phyloP scores from a whole-genome alignment of 2,797 vertebrate genomes.

The Phalloptychus januarius region DNA sequence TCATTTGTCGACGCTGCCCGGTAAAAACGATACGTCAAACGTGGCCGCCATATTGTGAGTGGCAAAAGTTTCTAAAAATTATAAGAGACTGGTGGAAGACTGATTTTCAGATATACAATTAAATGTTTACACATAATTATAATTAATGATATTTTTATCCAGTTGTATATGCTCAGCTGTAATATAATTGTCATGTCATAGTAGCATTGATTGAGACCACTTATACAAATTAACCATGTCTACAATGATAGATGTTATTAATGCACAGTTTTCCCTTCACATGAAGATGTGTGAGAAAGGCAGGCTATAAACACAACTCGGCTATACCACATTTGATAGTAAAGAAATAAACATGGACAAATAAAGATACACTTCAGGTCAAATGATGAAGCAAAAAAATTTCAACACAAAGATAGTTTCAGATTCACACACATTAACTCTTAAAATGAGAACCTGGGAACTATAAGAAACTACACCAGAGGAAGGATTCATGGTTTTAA shows the following conservation, averaged over 20 bases:
- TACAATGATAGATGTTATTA: too few relatives aligned
- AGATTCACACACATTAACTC: background rate
- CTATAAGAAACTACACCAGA: slow-evolving; percentile 19
- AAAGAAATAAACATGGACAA: background rate
- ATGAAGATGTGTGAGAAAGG: background rate
- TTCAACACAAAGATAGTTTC: background rate
- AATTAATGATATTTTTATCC: background rate
- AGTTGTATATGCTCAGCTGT: background rate
- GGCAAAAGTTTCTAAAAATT: background rate
- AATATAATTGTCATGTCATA: background rate
- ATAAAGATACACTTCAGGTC: background rate
- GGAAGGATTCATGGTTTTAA: slow-evolving; percentile 26
- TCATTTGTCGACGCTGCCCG: background rate
- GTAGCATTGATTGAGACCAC: background rate
- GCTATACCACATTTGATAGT: background rate
- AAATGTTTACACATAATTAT: background rate
- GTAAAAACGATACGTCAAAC: background rate
- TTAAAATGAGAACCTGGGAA: background rate
- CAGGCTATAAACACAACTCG: background rate
- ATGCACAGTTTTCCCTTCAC: too few relatives aligned
- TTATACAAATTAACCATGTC: background rate
- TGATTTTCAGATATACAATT: background rate
- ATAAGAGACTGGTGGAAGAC: background rate
- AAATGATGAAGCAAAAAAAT: background rate
- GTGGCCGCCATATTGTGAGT: background rate